Conservation (phyloP, 2,888 invertebrate genomes). For the Cryptophagus acutangulus region DNA sequence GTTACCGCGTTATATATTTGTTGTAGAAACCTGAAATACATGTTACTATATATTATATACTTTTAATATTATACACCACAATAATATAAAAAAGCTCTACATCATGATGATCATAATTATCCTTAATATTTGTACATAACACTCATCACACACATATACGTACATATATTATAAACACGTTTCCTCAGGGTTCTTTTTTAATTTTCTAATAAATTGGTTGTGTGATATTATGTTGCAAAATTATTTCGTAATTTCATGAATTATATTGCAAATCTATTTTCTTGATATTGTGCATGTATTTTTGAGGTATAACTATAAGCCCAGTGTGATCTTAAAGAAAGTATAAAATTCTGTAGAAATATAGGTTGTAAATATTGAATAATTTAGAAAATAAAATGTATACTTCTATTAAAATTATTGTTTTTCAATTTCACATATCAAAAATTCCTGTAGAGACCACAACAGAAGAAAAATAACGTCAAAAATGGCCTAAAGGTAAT, state of each 20-base stretch:
- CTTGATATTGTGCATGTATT: conserved; percentile 43
- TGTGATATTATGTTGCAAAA: conserved; percentile 4
- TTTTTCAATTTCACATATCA: conserved; percentile 15
- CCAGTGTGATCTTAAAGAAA: conserved; percentile 45
- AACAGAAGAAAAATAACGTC: neutral
- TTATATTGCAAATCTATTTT: conserved; percentile 15
- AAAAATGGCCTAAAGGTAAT: conserved; percentile 4
- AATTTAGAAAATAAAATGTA: conserved; percentile 44
- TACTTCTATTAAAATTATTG: conserved; percentile 38
- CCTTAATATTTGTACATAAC: too few species aligned
- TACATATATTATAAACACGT: too few species aligned
- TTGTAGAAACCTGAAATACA: conserved; percentile 34
- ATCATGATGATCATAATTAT: too few species aligned
- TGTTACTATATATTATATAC: conserved; percentile 24
- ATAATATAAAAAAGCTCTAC: too few species aligned
- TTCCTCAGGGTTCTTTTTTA: conserved; percentile 23
- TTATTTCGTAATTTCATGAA: too few species aligned
- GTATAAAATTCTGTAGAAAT: conserved; percentile 38
- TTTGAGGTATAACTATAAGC: conserved; percentile 37
- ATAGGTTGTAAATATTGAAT: conserved; percentile 39
- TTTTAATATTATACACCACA: too few species aligned
- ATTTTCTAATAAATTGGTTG: conserved; percentile 12
- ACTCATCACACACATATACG: too few species aligned
- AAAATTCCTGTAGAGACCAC: neutral
- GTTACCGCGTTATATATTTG: conserved; percentile 31